Evolutionary conservation across 2,797 vertebrate genomes (phyloP), one percentile per base, ranked within the genome.

Genomic region (Mus spretus): DNA sequence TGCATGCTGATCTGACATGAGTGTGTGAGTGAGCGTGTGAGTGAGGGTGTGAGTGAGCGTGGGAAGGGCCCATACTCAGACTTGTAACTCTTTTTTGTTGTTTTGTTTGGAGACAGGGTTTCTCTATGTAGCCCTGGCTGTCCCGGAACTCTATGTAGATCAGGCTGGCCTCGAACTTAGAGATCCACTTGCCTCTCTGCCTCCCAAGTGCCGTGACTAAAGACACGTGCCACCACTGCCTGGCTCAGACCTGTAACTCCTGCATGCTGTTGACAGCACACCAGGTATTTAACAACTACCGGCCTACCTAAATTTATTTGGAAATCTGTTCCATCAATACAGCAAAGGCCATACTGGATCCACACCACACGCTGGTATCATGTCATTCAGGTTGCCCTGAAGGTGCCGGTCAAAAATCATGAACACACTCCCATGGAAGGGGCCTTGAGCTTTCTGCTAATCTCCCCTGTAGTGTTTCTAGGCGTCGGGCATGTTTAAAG

Each of bases 401-500:
- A 55, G 67, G 31, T 53, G n/a, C 44, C 50, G 1, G 7, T 31
- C 3, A 3, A 34, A 65, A 65, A n/a, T 82, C 24, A 63, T 7
- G 81, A n/a, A 65, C 81, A 28, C 28, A 19, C 37, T 47, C 75
- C 19, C 20, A 0, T 53, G 63, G 65, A 14, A 50, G 55, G 63
- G 70, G 47, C 2, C 26, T 14, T 70, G 4, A 28, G 37, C 63
- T 53, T 93, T 94, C n/a, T 96, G 95, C 50, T 93, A 14, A 19
- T 97, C 24, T 82, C 7, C 75, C 15, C 28, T 70, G 8, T 84
- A 9, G 44, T 53, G 31, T 77, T 77, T 50, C 3, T 75, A 50
- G 79, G 40, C 24, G 31, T 22, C 53, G 89, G 78, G 63, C 65
- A 17, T 59, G 88, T 82, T 94, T n/a, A 92, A 91, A 96, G 28